Evolutionary conservation across 2,888 invertebrate genomes (phyloP).

Genomic region (Aphrophora alni): DNA sequence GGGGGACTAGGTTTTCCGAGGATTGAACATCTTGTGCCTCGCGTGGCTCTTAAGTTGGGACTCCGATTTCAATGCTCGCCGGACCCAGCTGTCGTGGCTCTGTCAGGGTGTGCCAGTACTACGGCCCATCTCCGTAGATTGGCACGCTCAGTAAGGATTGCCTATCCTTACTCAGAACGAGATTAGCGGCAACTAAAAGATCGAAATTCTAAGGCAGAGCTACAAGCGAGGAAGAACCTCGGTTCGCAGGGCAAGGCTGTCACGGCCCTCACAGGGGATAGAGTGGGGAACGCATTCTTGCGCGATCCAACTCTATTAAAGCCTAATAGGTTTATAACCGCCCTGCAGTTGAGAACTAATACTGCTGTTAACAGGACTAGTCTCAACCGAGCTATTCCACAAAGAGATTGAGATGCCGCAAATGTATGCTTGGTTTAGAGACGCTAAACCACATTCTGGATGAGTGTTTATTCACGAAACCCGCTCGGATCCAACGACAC

Average conservation of each 20-base stretch:
- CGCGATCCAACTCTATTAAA: constrained; percentile 50
- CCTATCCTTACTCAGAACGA: neutral
- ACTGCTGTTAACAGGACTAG: constrained; percentile 45
- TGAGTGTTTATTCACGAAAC: constrained; percentile 40
- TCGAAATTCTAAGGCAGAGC: constrained; percentile 16
- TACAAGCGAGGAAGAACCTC: neutral
- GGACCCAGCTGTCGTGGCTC: constrained; percentile 16
- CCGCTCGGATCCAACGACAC: constrained; percentile 35
- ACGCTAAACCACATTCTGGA: constrained; percentile 54
- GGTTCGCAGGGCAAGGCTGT: constrained; percentile 25
- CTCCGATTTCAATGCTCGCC: constrained; percentile 15
- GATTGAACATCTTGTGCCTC: constrained; percentile 47
- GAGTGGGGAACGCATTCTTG: constrained; percentile 47
- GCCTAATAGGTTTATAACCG: constrained; percentile 51
- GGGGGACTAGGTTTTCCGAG: constrained; percentile 54
- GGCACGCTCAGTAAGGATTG: constrained; percentile 7
- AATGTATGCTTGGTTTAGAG: constrained; percentile 50
- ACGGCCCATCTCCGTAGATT: constrained; percentile 11
- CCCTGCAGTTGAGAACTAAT: constrained; percentile 53
- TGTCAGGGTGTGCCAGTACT: neutral
- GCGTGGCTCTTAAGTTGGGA: constrained; percentile 45
- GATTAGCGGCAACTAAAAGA: constrained; percentile 4
- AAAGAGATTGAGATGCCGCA: constrained; percentile 47
- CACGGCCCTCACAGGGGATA: constrained; percentile 39
- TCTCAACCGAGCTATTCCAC: neutral